Evolutionary conservation across 1,140 invertebrate species (phyloP).

Genomic region (Temnothorax curvispinosus): DNA sequence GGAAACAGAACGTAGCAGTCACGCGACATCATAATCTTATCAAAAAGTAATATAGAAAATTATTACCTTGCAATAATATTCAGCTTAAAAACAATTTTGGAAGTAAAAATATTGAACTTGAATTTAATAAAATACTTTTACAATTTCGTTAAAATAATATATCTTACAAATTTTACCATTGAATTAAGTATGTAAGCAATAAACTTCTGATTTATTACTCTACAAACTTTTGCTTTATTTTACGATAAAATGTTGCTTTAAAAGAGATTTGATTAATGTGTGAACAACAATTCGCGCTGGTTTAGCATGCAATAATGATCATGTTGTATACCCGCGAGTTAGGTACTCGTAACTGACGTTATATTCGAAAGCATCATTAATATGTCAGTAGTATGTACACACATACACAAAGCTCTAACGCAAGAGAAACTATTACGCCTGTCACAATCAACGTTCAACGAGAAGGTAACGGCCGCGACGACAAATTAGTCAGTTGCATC

Average conservation of each 20-base stretch:
- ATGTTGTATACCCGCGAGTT: neutral
- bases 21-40: conserved; percentile 51
- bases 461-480: conserved; percentile 23
- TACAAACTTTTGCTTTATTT: neutral
- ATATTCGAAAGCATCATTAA: conserved; percentile 44
- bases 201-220: neutral
- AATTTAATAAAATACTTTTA: neutral
- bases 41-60: neutral
- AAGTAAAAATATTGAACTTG: neutral
- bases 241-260: neutral
- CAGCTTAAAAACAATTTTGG: neutral
- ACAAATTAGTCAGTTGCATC: conserved; percentile 25
- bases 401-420: neutral
- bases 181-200: neutral
- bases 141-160: neutral
- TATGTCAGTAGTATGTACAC: conserved; percentile 19
- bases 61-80: neutral
- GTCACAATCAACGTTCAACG: conserved; percentile 36
- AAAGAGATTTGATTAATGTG: neutral
- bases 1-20: conserved; percentile 25
- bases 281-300: conserved; percentile 6
- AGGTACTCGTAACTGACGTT: neutral
- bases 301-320: conserved; percentile 29
- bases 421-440: conserved; percentile 41
- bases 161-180: neutral